Conservation (phyloP, 2,797 vertebrate genomes). For the Platalea minor region DNA sequence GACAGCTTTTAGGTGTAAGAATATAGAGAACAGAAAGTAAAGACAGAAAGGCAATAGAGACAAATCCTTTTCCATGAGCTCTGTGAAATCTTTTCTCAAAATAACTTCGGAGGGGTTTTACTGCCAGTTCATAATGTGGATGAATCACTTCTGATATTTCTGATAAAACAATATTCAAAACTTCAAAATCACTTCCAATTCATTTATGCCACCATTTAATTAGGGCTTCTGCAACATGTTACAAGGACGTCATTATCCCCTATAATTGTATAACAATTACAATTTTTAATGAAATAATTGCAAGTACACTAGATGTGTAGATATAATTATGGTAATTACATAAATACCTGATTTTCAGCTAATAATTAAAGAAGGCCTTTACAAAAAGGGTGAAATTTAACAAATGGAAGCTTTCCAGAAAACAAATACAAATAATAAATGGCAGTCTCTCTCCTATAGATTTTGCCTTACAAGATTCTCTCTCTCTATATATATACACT, state of each 20-base stretch:
- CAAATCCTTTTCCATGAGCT: not conserved
- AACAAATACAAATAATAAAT: conserved; percentile 53
- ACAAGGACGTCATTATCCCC: conserved; percentile 68
- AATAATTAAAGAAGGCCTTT: conserved; percentile 69
- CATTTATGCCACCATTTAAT: conserved; percentile 65
- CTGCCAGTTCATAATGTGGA: conserved; percentile 56
- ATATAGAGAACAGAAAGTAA: not conserved
- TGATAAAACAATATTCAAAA: conserved; percentile 71
- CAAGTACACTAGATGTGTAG: conserved; percentile 67
- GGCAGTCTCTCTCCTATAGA: not conserved
- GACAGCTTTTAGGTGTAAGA: not conserved
- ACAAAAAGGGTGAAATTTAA: conserved; percentile 44
- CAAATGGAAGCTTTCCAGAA: conserved; percentile 47
- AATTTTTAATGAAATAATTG: conserved; percentile 75
- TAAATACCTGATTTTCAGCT: conserved; percentile 72
- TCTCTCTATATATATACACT: accelerated
- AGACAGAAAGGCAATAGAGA: not conserved
- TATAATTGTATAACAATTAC: conserved; percentile 70
- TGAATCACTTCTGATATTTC: conserved; percentile 67
- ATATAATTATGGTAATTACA: conserved; percentile 73
- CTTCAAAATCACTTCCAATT: conserved; percentile 66
- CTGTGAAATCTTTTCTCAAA: conserved; percentile 47
- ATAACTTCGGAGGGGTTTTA: conserved; percentile 50
- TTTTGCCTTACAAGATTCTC: not conserved
- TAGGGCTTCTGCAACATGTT: conserved; percentile 65